Evolutionary conservation across 1,140 invertebrate species (phyloP).

Genomic region (Eciton burchellii): DNA sequence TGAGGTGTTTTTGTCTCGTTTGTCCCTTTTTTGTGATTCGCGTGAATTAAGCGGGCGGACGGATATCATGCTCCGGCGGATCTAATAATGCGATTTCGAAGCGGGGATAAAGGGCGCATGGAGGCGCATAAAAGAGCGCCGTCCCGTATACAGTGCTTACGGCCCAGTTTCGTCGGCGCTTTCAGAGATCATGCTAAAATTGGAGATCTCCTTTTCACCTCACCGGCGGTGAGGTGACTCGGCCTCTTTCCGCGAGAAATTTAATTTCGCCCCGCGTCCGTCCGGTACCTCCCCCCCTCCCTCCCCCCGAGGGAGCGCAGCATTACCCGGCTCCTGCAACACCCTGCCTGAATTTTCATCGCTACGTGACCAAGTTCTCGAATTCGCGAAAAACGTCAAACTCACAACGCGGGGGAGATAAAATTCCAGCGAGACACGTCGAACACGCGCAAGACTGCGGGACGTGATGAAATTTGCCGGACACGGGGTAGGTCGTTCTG

Average conservation of each 20-base stretch:
- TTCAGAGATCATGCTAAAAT: conserved; percentile 55
- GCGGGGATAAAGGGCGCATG: conserved; percentile 12
- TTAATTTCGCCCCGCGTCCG: conserved; percentile 57
- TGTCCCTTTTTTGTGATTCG: background rate
- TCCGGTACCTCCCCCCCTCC: background rate
- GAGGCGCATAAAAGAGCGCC: conserved; percentile 15
- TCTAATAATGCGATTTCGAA: conserved; percentile 38
- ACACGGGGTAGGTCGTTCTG: background rate
- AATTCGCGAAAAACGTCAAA: conserved; percentile 42
- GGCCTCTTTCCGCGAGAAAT: conserved; percentile 56
- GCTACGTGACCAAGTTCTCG: conserved; percentile 57
- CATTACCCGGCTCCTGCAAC: background rate
- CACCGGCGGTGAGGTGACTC: conserved; percentile 16
- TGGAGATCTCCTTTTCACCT: conserved; percentile 52
- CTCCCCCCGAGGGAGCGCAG: too few relatives aligned
- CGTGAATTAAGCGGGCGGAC: conserved; percentile 9
- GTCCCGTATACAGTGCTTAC: background rate
- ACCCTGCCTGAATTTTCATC: conserved; percentile 54
- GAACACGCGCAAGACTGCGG: background rate
- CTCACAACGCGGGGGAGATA: conserved; percentile 16
- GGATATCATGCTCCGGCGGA: background rate
- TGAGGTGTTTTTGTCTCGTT: conserved; percentile 4
- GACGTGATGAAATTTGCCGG: conserved; percentile 27
- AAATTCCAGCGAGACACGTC: conserved; percentile 11
- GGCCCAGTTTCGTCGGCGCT: conserved; percentile 30